Evolutionary conservation across 2,113 vertebrate species (phyloP).

Genomic region (Atlantisia rogersi): DNA sequence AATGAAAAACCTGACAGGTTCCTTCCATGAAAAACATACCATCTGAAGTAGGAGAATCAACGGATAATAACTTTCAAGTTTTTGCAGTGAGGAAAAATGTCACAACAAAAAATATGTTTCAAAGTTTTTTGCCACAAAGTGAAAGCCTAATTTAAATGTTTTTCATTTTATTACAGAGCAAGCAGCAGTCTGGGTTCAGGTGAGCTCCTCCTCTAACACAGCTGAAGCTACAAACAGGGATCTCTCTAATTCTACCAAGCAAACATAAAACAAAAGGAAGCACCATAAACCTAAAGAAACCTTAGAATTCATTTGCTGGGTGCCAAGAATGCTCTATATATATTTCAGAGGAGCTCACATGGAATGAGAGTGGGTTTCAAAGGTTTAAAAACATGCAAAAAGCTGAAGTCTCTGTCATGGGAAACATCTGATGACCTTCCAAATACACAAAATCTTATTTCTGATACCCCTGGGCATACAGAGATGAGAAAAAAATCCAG

Average conservation of each 20-base stretch:
- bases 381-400: not conserved
- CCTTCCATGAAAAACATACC: not conserved
- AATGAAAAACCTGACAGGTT: not conserved
- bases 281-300: not conserved
- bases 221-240: not conserved
- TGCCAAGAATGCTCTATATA: not conserved
- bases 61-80: not conserved
- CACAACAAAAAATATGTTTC: not conserved
- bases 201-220: not conserved
- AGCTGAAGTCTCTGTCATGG: not conserved
- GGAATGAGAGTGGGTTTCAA: not conserved
- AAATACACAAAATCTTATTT: not conserved
- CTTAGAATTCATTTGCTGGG: not conserved
- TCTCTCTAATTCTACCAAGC: not conserved
- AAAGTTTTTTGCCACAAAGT: not conserved
- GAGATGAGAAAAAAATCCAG: not conserved
- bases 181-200: not conserved
- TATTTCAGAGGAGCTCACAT: not conserved
- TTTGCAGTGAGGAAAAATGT: not conserved
- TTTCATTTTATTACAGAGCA: not conserved
- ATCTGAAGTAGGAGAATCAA: not conserved
- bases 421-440: not conserved
- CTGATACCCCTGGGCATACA: not conserved
- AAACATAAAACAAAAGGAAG: slow-evolving; percentile 15
- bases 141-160: not conserved